Conservation (phyloP, 2,113 vertebrate genomes). For the Leucopsar rothschildi region DNA sequence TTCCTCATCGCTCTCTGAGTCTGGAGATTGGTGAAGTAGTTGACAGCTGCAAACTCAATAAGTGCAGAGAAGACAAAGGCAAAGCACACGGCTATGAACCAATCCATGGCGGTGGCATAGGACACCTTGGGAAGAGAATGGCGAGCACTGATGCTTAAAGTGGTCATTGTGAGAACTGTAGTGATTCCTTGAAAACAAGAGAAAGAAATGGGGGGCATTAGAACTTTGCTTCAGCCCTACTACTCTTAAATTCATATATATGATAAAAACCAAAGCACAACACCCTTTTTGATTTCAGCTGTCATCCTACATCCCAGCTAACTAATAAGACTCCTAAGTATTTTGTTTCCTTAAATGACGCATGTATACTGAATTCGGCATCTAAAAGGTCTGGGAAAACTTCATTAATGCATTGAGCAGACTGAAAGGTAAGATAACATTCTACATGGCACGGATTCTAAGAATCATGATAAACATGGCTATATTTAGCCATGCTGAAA, state of each 20-base stretch:
- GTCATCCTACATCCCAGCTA: neutral
- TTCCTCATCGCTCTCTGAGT: slow-evolving; percentile 82
- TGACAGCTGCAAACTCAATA: slow-evolving; percentile 97
- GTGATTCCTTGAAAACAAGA: slow-evolving; percentile 83
- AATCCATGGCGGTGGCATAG: slow-evolving; percentile 95
- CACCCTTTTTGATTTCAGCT: neutral
- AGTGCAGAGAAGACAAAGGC: slow-evolving; percentile 96
- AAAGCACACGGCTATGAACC: slow-evolving; percentile 98
- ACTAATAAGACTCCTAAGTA: neutral
- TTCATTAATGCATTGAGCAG: neutral
- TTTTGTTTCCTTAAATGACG: neutral
- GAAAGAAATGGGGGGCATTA: neutral
- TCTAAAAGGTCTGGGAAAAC: neutral
- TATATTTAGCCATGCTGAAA: neutral
- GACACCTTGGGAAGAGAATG: slow-evolving; percentile 95
- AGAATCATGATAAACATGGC: neutral
- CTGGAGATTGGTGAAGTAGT: slow-evolving; percentile 96
- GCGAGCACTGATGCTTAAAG: slow-evolving; percentile 91
- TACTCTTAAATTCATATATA: neutral
- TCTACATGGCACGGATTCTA: neutral
- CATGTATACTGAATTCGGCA: neutral
- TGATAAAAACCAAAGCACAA: neutral
- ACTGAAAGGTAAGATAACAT: neutral
- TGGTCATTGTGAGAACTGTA: slow-evolving; percentile 95
- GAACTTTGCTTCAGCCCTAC: neutral